Base-by-base conservation (phyloP, 2,797 vertebrate genomes). In the Oceanodroma leucorhoa region DNA sequence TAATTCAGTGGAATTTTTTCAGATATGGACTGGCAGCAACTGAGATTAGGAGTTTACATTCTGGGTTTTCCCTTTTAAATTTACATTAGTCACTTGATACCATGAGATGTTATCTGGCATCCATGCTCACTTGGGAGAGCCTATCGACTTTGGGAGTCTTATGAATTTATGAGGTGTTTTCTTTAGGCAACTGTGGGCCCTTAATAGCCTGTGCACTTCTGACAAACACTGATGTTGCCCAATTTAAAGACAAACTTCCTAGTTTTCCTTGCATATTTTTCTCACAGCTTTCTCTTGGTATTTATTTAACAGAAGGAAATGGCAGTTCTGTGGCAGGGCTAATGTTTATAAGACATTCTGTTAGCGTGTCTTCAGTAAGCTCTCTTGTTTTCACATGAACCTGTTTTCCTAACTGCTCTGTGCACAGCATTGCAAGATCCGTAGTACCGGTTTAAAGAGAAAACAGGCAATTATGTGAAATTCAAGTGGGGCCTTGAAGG, bases 41-140 rank as follows among this genome's bases (percentile, higher is more conserved):
- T 65, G 82, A 80, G 86, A 87, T 77, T 66, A 71, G 84, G 30
- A 85, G 61, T 93, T 95, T 94, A 46, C 89, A 71, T 94, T 94
- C 82, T 90, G 87, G 60, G 83, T 77, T 96, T 89, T 95, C 90
- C 87, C 70, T 80, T 85, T 91, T 80, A 77, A 55, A 78, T 78
- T 71, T 61, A 14, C n/a, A 26, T 89, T 80, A 40, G 61, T 91
- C 69, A 83, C 61, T 79, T 75, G 82, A 51, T 69, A 46, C n/a
- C 24, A 17, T 8, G 34, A 46, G 89, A 61, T 87, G 60, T 81
- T 87, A n/a, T 60, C 83, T 87, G 65, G 34, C 36, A 58, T 45
- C 53, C 43, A 18, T 20, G 36, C 64, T 89, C 43, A 1, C 60
- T 38, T 41, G 32, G 57, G 60, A 77, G 53, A 82, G 51, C 48